Base-by-base conservation (phyloP, 2,888 invertebrate genomes). In the Rhyacophila evoluta region DNA sequence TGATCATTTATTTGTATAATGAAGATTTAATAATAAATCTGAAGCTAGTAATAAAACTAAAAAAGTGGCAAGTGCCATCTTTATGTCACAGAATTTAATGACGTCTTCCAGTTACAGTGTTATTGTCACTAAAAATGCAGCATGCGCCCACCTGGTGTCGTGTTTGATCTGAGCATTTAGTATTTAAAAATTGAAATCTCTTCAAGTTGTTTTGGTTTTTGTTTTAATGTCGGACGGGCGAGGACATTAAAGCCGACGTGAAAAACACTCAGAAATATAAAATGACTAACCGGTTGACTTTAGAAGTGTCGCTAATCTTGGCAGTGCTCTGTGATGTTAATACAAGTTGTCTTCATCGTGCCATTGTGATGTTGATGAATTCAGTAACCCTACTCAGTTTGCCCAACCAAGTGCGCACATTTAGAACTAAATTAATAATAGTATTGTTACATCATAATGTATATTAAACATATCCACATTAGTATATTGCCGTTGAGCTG, bases 241-340 rank as follows among this genome's bases (percentile, higher is more conserved):
- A 55, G 55, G 55, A 55, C 55, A 55, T 55, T 19, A 55, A 55
- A 55, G 55, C 10, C 55, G 55, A 55, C 55, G 55, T 55, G 55
- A 19, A 55, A 55, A 55, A 55, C 55, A 55, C 55, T 55, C 55
- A 55, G 55, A 55, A 25, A 55, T 55, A 55, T 55, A 55, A 55
- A 55, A 55, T 55, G 55, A 55, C 55, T 15, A 55, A 19, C 55
- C 55, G 55, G 55, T 19, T 55, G 55, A 55, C 55, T 55, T 55
- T 25, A 19, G 55, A 55, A 55, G 55, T 55, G 55, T 55, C 55
- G 55, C 55, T 55, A 55, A 55, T 19, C 55, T 55, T 55, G 55
- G 55, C 55, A 55, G 8, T 55, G 55, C 15, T 10, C 19, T 25
- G 29, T 33, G n/a, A n/a, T n/a, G n/a, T n/a, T 33, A 6, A 33